phyloP scores from a whole-genome alignment of 2,797 vertebrate species.

The Agapornis canus region DNA sequence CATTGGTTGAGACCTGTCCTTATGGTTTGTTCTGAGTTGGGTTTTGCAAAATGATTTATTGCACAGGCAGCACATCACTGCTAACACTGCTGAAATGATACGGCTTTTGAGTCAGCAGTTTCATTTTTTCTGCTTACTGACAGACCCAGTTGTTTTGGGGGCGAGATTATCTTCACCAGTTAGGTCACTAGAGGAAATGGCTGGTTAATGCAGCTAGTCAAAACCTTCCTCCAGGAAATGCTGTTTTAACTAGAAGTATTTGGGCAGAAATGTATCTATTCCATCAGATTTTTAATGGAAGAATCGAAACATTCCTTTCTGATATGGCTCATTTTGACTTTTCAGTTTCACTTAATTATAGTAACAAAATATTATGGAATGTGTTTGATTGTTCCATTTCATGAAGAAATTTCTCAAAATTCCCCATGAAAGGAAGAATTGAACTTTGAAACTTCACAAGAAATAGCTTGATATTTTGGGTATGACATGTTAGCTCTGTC shows the following conservation, averaged over 20 bases:
- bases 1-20: neutral
- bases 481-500: neutral
- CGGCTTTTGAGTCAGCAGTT: neutral
- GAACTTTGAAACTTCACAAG: neutral
- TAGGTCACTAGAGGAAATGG: neutral
- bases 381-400: neutral
- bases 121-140: neutral
- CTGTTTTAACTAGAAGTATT: neutral
- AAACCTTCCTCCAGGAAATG: neutral
- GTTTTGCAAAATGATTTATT: neutral
- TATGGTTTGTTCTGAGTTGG: neutral
- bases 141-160: neutral
- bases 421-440: neutral
- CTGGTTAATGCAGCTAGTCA: neutral
- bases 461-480: neutral
- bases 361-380: neutral
- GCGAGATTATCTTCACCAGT: neutral
- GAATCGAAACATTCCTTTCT: neutral
- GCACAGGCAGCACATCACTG: rapidly evolving
- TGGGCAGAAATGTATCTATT: neutral
- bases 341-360: neutral
- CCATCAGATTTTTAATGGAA: neutral
- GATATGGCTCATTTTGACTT: neutral
- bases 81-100: neutral
- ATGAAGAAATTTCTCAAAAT: neutral